Evolutionary conservation across 1,140 invertebrate species (phyloP).

Genomic region (Holotrichia oblita): DNA sequence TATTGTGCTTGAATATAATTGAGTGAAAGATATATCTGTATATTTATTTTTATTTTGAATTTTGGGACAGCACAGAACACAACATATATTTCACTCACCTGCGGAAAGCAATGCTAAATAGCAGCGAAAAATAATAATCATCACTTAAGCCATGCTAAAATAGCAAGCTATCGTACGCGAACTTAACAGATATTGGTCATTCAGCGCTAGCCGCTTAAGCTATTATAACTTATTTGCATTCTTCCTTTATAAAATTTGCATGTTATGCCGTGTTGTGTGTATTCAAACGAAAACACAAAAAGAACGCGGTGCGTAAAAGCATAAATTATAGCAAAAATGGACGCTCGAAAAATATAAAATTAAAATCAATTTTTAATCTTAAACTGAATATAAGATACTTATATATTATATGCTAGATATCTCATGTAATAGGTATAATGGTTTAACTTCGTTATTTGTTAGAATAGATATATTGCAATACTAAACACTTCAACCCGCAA

Average conservation of each 20-base stretch:
- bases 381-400: too few relatives aligned
- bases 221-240: neutral
- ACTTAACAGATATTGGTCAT: neutral
- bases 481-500: too few relatives aligned
- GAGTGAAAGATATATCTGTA: slow-evolving; percentile 35
- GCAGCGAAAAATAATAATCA: slow-evolving; percentile 2
- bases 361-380: neutral
- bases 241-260: neutral
- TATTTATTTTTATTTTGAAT: neutral
- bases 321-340: slow-evolving; percentile 11
- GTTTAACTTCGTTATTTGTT: too few relatives aligned
- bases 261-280: slow-evolving; percentile 24
- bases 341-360: slow-evolving; percentile 22
- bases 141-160: slow-evolving; percentile 14
- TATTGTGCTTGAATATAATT: slow-evolving; percentile 39
- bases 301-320: slow-evolving; percentile 21
- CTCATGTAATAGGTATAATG: too few relatives aligned
- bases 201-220: slow-evolving; percentile 19
- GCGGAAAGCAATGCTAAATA: slow-evolving; percentile 10
- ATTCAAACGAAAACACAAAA: slow-evolving; percentile 25
- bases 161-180: neutral
- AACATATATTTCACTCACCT: slow-evolving; percentile 39
- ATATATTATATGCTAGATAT: too few relatives aligned
- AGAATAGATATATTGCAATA: too few relatives aligned
- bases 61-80: slow-evolving; percentile 39